phyloP scores from a whole-genome alignment of 2,888 invertebrate species.

The Mayetiola destructor region DNA sequence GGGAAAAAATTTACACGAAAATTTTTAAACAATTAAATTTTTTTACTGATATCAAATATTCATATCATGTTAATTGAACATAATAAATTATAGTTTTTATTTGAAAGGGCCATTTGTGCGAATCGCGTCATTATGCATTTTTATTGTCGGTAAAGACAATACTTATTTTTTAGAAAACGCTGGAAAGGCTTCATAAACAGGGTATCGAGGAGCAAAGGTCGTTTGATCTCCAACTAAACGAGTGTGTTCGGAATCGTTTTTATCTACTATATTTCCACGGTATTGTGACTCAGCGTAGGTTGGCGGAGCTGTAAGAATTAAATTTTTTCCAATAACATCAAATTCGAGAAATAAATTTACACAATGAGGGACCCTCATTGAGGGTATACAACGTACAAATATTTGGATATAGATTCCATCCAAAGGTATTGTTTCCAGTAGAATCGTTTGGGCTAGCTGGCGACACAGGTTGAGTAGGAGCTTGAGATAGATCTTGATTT shows the following conservation, averaged over 20 bases:
- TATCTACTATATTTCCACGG: conserved; percentile 47
- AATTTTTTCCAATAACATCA: not conserved
- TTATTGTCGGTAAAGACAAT: not conserved
- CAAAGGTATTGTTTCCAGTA: conserved; percentile 29
- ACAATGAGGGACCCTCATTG: conserved; percentile 25
- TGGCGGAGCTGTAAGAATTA: conserved; percentile 41
- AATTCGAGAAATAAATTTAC: not conserved
- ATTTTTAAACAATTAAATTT: too few relatives aligned
- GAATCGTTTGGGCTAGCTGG: conserved; percentile 31
- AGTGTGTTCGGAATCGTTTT: conserved; percentile 46
- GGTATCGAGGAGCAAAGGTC: conserved; percentile 44
- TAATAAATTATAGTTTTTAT: too few relatives aligned
- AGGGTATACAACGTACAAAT: too few relatives aligned
- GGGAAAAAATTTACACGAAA: too few relatives aligned
- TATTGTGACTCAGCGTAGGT: conserved; percentile 48
- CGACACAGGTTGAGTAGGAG: conserved; percentile 34
- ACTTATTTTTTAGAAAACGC: not conserved
- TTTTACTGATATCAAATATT: too few relatives aligned
- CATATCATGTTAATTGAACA: too few relatives aligned
- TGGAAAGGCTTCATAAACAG: conserved; percentile 36
- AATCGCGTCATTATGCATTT: too few relatives aligned
- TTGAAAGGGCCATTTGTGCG: too few relatives aligned
- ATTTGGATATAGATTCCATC: conserved; percentile 36
- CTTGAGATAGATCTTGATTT: conserved; percentile 30
- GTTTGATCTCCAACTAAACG: conserved; percentile 24